Evolutionary conservation across 2,113 vertebrate genomes (phyloP), one percentile per base, ranked within the genome.

Genomic region (Ptychochromis oligacanthus): DNA sequence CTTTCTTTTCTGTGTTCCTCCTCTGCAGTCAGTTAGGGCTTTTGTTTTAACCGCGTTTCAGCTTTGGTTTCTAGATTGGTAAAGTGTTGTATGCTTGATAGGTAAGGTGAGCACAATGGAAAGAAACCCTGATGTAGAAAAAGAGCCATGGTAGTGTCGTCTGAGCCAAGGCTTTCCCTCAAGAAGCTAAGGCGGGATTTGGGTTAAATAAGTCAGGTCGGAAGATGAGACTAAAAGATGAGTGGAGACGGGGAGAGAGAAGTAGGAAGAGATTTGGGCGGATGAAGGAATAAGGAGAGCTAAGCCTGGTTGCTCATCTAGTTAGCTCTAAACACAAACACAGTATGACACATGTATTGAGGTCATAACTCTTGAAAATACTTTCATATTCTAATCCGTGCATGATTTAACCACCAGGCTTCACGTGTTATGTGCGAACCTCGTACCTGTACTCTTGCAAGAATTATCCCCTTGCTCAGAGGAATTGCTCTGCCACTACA

Each of bases 251-350:
- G 61, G 28, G 46, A 22, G 79, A 80, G 78, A 77, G 82, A 72
- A 67, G 75, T 9, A 75, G 79, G 17, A 58, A 26, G 81, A 90
- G 92, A 92, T 93, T 91, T 93, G 70, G 65, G 56, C 4, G 20
- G 89, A 89, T 93, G 90, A 92, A 91, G 84, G 85, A 91, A 91
- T 87, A 77, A 85, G 89, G 85, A 36, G 70, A 81, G 83, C 62
- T 89, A 79, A 93, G 84, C 82, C 78, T 82, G 75, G 89, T 81
- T 87, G 83, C 81, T 88, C 89, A 82, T 91, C 24, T 80, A 11
- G 77, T 75, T 57, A 54, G 80, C 75, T 55, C 54, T 67, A 79
- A 89, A 93, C 54, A 80, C 60, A 75, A 57, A 84, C 62, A 84
- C 46, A 82, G 56, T 36, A 28, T 1, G 14, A 57, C 36, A 75